Conservation (phyloP, 2,113 vertebrate genomes). For the Trematocara zebra region DNA sequence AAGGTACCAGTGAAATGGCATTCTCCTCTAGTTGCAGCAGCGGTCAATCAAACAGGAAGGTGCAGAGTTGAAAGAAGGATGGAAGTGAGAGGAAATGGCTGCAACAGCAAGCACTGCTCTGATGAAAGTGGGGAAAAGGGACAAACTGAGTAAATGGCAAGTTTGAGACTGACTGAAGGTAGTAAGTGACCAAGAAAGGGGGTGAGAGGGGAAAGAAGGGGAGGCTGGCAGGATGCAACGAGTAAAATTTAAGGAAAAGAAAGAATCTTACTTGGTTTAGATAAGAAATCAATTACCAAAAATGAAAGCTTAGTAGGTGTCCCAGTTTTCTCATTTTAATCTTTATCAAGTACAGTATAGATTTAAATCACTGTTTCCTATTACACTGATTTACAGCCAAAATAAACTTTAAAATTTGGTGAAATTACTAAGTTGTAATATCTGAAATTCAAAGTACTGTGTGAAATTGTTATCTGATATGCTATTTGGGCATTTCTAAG, state of each 20-base stretch:
- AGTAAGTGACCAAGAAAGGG: neutral
- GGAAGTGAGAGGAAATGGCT: neutral
- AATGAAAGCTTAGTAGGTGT: neutral
- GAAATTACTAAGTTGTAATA: fast-evolving
- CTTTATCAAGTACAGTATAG: neutral
- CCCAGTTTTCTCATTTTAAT: neutral
- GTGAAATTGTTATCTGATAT: neutral
- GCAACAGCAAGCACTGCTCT: neutral
- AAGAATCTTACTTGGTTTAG: neutral
- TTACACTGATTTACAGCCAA: neutral
- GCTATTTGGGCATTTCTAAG: neutral
- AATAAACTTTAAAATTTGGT: too few relatives aligned
- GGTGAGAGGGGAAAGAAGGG: neutral
- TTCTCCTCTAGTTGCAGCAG: neutral
- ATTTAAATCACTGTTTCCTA: neutral
- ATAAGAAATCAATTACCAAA: neutral
- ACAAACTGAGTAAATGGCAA: neutral
- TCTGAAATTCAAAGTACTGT: neutral
- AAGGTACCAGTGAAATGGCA: neutral
- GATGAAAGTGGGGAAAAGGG: neutral
- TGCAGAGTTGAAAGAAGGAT: neutral
- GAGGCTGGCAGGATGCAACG: neutral
- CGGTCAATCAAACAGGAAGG: neutral
- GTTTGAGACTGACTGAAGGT: neutral
- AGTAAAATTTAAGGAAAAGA: neutral